These are phyloP conservation scores for Hemicordylus capensis DNA, from an alignment of 2,113 vertebrate species.

Conservation along the genomic window DNA sequence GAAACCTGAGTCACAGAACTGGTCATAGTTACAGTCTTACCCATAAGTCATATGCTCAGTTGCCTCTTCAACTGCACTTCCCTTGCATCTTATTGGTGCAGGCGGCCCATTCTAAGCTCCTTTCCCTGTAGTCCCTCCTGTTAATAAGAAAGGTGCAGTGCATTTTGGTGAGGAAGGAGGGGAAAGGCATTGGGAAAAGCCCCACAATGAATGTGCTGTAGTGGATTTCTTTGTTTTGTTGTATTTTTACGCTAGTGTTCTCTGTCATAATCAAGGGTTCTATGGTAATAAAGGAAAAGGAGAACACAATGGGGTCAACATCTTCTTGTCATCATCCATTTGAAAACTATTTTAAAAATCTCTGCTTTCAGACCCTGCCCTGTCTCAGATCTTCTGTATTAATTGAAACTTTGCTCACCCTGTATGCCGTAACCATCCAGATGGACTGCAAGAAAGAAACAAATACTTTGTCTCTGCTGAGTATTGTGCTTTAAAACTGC, in stretches of 20 bases:
- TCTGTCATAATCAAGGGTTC: neutral
- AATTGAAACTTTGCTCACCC: neutral
- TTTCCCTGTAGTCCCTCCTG: neutral
- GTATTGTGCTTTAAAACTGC: neutral
- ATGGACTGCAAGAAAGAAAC: neutral
- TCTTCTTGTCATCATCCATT: neutral
- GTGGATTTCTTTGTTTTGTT: neutral
- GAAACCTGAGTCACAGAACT: no score
- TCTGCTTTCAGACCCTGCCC: no score
- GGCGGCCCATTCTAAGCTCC: neutral
- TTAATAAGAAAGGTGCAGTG: neutral
- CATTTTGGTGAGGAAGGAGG: neutral
- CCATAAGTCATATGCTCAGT: neutral
- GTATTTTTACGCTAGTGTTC: neutral
- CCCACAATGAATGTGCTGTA: neutral
- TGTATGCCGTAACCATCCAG: neutral
- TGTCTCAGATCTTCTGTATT: no score
- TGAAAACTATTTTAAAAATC: neutral
- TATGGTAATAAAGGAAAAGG: neutral
- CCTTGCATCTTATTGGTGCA: neutral
- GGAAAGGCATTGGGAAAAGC: neutral
- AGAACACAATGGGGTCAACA: neutral
- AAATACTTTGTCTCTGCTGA: neutral
- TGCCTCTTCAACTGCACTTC: neutral
- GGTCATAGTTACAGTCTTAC: no score